A percentile compares a stretch with the other conserved stretches of the same genome.
These are phyloP conservation scores for Promerops cafer DNA, from an alignment of 2,113 vertebrate species.

Conservation along the genomic window DNA sequence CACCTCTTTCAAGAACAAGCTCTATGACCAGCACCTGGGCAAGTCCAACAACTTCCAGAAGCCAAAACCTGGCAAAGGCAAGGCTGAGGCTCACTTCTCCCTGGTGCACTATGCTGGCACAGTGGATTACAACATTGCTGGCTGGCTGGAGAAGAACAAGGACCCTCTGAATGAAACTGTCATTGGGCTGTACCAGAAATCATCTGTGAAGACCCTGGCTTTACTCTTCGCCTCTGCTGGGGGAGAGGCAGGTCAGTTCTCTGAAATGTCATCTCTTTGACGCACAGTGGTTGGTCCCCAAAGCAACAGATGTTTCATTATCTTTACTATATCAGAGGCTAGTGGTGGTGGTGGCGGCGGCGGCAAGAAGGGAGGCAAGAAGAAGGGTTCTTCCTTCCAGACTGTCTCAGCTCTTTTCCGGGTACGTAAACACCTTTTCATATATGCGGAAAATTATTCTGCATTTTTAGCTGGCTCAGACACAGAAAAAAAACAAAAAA, in stretches of 20 bases:
- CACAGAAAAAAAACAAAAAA: neutral
- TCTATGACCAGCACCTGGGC: slow-evolving; percentile 82
- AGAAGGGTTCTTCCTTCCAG: slow-evolving; percentile 95
- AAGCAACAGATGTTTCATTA: neutral
- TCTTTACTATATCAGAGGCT: neutral
- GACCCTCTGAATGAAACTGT: slow-evolving; percentile 89
- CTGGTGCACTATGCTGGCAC: slow-evolving; percentile 81
- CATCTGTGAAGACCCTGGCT: slow-evolving; percentile 77
- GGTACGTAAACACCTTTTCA: slow-evolving; percentile 29
- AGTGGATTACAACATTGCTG: slow-evolving; percentile 85
- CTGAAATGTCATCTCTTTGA: neutral
- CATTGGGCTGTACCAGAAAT: slow-evolving; percentile 85
- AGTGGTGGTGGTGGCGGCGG: slow-evolving; percentile 27
- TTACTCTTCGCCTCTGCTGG: neutral
- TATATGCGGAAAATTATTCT: neutral
- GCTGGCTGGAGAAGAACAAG: slow-evolving; percentile 93
- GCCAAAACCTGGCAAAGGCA: slow-evolving; percentile 85
- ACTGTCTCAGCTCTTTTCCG: slow-evolving; percentile 92
- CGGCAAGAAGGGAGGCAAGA: slow-evolving; percentile 85
- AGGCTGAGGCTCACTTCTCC: slow-evolving; percentile 81
- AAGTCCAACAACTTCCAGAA: slow-evolving; percentile 87
- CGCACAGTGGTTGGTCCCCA: neutral
- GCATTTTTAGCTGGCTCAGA: neutral
- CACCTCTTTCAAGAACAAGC: slow-evolving; percentile 82
- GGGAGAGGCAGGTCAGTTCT: slow-evolving; percentile 28